Evolutionary conservation across 2,113 vertebrate genomes (phyloP).

Genomic region (Columbina picui): DNA sequence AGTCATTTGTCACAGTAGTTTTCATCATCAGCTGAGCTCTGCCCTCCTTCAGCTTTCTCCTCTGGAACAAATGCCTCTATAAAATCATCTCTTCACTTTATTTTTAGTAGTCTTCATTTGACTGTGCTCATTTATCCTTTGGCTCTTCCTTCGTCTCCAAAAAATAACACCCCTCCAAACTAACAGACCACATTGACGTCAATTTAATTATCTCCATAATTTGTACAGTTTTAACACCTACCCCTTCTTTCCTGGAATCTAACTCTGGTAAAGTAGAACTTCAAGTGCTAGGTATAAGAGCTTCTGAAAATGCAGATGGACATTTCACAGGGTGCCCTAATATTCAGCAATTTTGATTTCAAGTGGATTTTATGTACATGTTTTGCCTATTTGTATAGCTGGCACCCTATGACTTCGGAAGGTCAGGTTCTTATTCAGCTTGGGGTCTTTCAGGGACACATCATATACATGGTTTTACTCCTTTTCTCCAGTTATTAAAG

Average conservation of each 20-base stretch:
- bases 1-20: not conserved
- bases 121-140: not conserved
- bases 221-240: not conserved
- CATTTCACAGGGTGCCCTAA: not conserved
- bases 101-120: not conserved
- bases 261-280: not conserved
- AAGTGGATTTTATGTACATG: not conserved
- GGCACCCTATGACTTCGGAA: not conserved
- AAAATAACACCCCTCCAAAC: not conserved
- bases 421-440: not conserved
- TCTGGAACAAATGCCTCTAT: not conserved
- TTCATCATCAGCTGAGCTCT: not conserved
- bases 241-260: not conserved
- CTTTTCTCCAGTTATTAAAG: not conserved
- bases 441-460: not conserved
- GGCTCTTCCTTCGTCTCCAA: not conserved
- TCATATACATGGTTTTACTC: not conserved
- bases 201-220: not conserved
- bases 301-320: not conserved
- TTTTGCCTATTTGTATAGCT: not conserved
- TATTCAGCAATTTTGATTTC: not conserved
- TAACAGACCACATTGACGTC: not conserved
- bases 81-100: constrained; percentile 2
- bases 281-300: not conserved
- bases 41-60: not conserved